A percentile compares a stretch with the other conserved stretches of the same genome.
These are phyloP conservation scores for Volucella bombylans DNA, from an alignment of 2,888 invertebrate genomes.

Conservation along the genomic window DNA sequence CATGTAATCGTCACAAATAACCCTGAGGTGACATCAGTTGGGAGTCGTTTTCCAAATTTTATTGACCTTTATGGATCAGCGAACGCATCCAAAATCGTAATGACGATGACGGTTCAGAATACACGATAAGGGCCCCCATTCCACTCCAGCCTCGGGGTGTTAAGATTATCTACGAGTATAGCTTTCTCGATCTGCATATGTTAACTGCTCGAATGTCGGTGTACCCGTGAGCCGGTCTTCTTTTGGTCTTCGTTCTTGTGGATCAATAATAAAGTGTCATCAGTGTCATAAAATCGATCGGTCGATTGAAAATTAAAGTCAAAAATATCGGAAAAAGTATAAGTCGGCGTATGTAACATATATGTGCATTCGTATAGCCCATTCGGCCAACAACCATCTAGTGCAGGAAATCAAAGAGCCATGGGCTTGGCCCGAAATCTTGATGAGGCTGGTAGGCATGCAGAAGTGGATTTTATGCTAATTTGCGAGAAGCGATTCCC, in stretches of 20 bases:
- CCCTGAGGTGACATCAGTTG: slow-evolving; percentile 54
- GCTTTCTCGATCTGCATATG: slow-evolving; percentile 68
- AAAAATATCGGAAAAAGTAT: slow-evolving; percentile 23
- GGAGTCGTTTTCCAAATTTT: slow-evolving; percentile 56
- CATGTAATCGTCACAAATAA: slow-evolving; percentile 70
- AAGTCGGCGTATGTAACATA: slow-evolving; percentile 6
- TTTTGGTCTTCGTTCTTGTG: slow-evolving; percentile 64
- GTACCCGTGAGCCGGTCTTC: background rate
- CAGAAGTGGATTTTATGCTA: slow-evolving; percentile 73
- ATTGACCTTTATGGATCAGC: slow-evolving; percentile 62
- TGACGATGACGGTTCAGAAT: slow-evolving; percentile 57
- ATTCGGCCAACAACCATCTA: background rate
- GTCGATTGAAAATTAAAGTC: slow-evolving; percentile 67
- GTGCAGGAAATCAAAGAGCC: slow-evolving; percentile 24
- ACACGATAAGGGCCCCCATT: slow-evolving; percentile 48
- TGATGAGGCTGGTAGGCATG: slow-evolving; percentile 38
- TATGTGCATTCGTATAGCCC: too few species aligned
- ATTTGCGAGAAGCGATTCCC: slow-evolving; percentile 41
- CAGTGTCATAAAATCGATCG: slow-evolving; percentile 74
- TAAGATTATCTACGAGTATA: slow-evolving; percentile 56
- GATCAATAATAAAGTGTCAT: slow-evolving; percentile 74
- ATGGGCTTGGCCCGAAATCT: slow-evolving; percentile 57
- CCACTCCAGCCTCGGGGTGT: slow-evolving; percentile 39
- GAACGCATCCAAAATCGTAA: slow-evolving; percentile 46
- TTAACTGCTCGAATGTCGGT: slow-evolving; percentile 31